Base-by-base conservation (phyloP, 1,140 invertebrate genomes). In the Phortica variegata region DNA sequence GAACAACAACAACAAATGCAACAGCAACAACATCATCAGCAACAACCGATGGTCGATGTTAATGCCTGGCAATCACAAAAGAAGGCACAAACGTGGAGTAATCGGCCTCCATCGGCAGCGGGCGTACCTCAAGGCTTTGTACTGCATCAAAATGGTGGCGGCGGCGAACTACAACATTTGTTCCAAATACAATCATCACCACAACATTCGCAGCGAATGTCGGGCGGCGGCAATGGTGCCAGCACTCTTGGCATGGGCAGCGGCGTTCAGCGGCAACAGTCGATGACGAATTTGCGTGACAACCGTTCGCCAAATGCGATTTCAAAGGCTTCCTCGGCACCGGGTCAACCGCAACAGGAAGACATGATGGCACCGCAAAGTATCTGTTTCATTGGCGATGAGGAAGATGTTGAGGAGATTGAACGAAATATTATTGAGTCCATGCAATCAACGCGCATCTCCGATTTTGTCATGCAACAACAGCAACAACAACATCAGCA, bases 301-400 rank as follows among this genome's bases (percentile, higher is more conserved):
- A 68, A 71, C 53, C 60, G 65, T n/a, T 73, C 69, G 33, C 69
- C 69, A 26, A 73, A 61, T 47, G 52, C 58, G 3, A 44, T 53
- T 21, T 26, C 40, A 20, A 44, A 41, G 37, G 31, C 42, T 8
- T 33, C 20, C 26, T 41, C 40, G 17, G 26, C 46, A 16, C 52
- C 47, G 9, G 36, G 39, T 10, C 65, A 70, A 32, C 43, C 43
- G 19, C 48, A 47, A 37, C 55, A 59, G 10, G 66, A 73, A 37
- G 66, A 74, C 38, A 69, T 74, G 56, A 74, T 74, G 71, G 90
- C 91, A 63, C 91, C 91, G 7, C 91, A 94, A 76, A 92, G 89
- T 79, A 92, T 93, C 56, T 93, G 90, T 21, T 95, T 93, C 68
- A 93, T 93, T 58, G 90, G 90, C 75, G 86, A 85, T 70, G 79